Evolutionary conservation across 2,888 invertebrate genomes (phyloP).

Genomic region (Heteromyza rotundicornis): DNA sequence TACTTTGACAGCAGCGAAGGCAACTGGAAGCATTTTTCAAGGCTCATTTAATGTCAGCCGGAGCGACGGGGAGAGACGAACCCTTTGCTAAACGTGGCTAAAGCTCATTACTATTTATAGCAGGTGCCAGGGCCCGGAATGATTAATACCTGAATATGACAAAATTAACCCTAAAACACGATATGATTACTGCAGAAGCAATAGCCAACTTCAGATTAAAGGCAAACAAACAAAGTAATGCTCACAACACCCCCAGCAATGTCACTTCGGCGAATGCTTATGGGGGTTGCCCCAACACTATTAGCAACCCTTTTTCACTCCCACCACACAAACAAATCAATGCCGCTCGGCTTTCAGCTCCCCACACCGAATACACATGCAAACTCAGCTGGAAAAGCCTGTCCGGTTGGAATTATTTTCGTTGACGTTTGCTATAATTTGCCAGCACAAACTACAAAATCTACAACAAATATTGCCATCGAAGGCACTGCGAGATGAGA

Average conservation of each 20-base stretch:
- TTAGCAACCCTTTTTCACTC: slow-evolving; percentile 8
- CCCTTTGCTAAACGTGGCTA: slow-evolving; percentile 41
- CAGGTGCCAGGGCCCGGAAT: slow-evolving; percentile 46
- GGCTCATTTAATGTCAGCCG: slow-evolving; percentile 37
- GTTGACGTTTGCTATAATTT: slow-evolving; percentile 12
- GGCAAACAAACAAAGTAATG: slow-evolving; percentile 37
- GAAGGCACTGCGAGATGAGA: no score
- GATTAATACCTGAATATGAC: slow-evolving; percentile 42
- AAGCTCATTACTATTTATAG: slow-evolving; percentile 47
- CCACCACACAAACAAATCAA: background rate
- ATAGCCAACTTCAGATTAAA: slow-evolving; percentile 32
- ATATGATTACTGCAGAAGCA: background rate
- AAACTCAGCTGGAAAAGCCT: background rate
- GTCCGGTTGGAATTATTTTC: slow-evolving; percentile 1
- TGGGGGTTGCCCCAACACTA: background rate
- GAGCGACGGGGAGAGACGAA: slow-evolving; percentile 17
- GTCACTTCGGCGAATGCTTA: background rate
- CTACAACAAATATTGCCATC: no score
- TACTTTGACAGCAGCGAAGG: background rate
- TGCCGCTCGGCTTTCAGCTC: background rate
- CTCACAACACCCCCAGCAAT: no score
- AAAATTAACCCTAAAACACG: slow-evolving; percentile 7
- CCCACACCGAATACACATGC: slow-evolving; percentile 6
- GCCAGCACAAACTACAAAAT: no score
- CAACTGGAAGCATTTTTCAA: slow-evolving; percentile 21